Evolutionary conservation across 2,797 vertebrate species (phyloP), one percentile per base, ranked within the genome.

Genomic region (Anguilla anguilla): DNA sequence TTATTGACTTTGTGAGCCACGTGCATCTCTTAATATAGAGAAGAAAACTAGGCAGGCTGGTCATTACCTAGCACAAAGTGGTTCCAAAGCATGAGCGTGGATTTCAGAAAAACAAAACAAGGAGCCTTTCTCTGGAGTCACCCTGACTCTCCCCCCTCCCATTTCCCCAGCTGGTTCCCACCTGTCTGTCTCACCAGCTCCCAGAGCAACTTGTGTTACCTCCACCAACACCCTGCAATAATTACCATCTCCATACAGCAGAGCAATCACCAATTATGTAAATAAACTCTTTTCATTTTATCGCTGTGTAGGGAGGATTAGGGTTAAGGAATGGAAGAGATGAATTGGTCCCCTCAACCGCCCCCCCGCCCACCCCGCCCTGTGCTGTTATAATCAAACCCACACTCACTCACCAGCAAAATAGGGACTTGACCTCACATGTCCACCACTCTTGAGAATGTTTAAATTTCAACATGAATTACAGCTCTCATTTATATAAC

Each of bases 401-500:
- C 92, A 88, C 92, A 89, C 90, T 90, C 86, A 83, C 57, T 31
- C 61, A 9, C 64, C 83, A 35, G 31, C 64, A 74, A 87, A 93
- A 92, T 89, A 49, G 17, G 35, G 43, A 89, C 67, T 86, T 89
- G 92, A 91, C 89, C 92, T 91, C 90, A 88, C 5, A 90, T 88
- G 86, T 88, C 2, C 77, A 90, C 84, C 83, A 84, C 90, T 92
- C 93, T 92, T 86, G 91, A 91, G 46, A 88, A 93, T 93, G 93
- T 92, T 93, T 90, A 89, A 93, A 93, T 93, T 93, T 92, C 90
- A 93, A 94, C 91, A 92, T 91, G 88, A 92, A 90, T 83, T 25
- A 84, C 84, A 90, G 89, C 90, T 92, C 93, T 90, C 92, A 90
- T 95, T 94, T 95, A 93, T 94, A 85, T 93, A 94, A 94, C 90